Base-by-base conservation (phyloP, 2,797 vertebrate genomes). In the Schizothorax lantsangensis region DNA sequence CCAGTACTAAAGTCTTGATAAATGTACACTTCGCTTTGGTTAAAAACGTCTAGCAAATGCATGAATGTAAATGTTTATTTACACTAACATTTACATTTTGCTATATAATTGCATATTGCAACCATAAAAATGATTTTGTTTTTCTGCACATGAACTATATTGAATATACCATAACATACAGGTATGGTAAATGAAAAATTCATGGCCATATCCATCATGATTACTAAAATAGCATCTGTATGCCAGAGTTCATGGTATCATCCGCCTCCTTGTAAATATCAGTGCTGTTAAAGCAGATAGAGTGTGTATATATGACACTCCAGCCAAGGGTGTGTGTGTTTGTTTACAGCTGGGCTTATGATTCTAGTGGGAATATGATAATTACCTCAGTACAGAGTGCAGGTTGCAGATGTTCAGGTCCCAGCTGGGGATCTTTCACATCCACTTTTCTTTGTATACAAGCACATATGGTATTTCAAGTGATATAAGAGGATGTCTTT, bases 341-440 rank as follows among this genome's bases (percentile, higher is more conserved):
- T 86, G 66, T 87, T 57, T 83, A 45, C 23, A 75, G 72, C 74
- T 59, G 78, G 73, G 74, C 79, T 82, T 83, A 68, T 87, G 84
- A 71, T 80, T 81, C 64, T 69, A 54, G 72, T 79, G 84, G 86
- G 84, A 82, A 83, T 83, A 78, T 89, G 73, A 54, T 88, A 86
- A 90, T 90, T 88, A 89, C 64, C 71, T 68, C 47, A 82, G 83
- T 79, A 81, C 81, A 85, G 68, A 71, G 54, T 45, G 45, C 80
- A 81, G 84, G 86, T 86, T 87, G 86, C 89, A 90, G 88, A 88
- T 90, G 89, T 89, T 90, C 81, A 57, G 30, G 30, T 86, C 86
- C 87, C 89, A 88, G 64, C 81, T 88, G 89, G 88, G 88, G 49
- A 86, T 72, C 38, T 66, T 86, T 84, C 83, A 79, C 26, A 30